These are phyloP conservation scores for Hemithea aestivaria DNA, from an alignment of 2,888 invertebrate species.

Conservation along the genomic window DNA sequence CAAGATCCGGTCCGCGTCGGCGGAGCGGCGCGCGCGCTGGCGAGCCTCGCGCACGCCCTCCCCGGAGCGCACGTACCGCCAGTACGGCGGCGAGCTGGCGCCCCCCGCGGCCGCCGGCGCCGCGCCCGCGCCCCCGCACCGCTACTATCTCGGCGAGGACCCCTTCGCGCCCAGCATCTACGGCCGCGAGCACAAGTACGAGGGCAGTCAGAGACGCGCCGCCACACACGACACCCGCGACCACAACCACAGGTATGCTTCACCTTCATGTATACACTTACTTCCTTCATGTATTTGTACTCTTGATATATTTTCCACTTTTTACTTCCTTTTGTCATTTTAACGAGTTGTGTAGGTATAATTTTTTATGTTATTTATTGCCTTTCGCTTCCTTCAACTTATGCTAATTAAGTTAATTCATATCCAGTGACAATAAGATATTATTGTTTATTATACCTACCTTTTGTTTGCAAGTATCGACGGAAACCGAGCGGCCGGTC, in stretches of 20 bases:
- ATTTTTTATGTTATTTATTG: too few species aligned
- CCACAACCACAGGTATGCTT: constrained; percentile 67
- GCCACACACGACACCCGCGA: constrained; percentile 64
- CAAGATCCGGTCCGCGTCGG: constrained; percentile 86
- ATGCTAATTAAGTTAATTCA: too few species aligned
- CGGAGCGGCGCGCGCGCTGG: constrained; percentile 83
- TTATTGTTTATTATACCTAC: too few species aligned
- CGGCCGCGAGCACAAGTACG: constrained; percentile 91
- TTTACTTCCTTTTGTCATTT: constrained; percentile 17
- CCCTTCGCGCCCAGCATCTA: constrained; percentile 91
- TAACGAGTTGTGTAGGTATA: too few species aligned
- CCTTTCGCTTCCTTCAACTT: too few species aligned
- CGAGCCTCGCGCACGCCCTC: constrained; percentile 80
- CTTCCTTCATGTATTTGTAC: background rate
- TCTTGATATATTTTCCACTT: background rate
- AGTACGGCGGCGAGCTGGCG: constrained; percentile 71
- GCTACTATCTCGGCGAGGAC: constrained; percentile 92
- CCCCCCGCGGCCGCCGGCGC: constrained; percentile 62
- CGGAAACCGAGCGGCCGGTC: too few species aligned
- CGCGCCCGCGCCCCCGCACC: constrained; percentile 80
- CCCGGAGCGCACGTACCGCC: constrained; percentile 77
- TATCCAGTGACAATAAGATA: too few species aligned
- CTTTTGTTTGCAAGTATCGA: too few species aligned
- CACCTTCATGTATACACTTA: constrained; percentile 1
- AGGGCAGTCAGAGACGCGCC: constrained; percentile 79